Evolutionary conservation across 2,888 invertebrate genomes (phyloP).

Genomic region (Leistus spinibarbis): DNA sequence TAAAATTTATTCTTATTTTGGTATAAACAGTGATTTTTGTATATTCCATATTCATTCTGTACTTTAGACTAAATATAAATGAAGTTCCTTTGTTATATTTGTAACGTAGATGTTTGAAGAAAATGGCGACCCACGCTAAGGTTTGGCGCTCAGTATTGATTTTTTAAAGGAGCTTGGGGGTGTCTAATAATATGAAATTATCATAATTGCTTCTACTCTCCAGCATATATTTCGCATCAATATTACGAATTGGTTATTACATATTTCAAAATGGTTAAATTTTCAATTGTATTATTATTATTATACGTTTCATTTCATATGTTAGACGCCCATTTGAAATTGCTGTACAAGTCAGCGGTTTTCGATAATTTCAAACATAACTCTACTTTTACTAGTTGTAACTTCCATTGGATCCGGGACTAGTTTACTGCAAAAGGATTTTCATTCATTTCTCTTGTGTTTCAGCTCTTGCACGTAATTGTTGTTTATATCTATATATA

Average conservation of each 20-base stretch:
- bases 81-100: conserved; percentile 22
- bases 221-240: not conserved
- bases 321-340: not conserved
- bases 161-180: conserved; percentile 41
- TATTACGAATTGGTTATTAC: not conserved
- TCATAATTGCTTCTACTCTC: not conserved
- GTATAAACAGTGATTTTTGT: conserved; percentile 18
- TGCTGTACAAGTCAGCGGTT: conserved; percentile 38
- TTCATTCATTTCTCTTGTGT: conserved; percentile 14
- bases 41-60: conserved; percentile 20
- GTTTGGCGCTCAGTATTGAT: conserved; percentile 45
- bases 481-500: conserved; percentile 7
- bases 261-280: not conserved
- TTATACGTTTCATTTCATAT: not conserved
- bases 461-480: conserved; percentile 31
- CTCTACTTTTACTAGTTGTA: conserved; percentile 25
- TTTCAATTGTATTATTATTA: not conserved
- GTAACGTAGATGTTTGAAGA: conserved; percentile 43
- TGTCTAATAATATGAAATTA: conserved; percentile 24
- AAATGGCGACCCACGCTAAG: conserved; percentile 46
- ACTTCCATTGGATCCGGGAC: conserved; percentile 24
- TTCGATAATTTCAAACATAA: conserved; percentile 38
- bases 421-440: conserved; percentile 27
- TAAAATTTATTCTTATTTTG: not conserved
- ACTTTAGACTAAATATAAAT: conserved; percentile 26